phyloP scores from a whole-genome alignment of 2,888 invertebrate genomes.

The Latheticus oryzae region DNA sequence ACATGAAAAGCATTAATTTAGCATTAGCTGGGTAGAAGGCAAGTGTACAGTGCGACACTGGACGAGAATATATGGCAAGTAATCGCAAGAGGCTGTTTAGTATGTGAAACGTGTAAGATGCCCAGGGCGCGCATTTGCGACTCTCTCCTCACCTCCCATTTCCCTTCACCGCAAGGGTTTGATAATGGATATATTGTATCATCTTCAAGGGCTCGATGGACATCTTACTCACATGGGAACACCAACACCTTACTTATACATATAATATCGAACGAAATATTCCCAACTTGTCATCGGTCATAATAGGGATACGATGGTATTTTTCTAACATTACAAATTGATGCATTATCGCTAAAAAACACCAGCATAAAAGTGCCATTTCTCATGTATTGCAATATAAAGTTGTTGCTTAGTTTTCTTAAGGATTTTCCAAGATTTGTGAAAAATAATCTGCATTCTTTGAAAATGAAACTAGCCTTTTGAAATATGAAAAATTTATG shows the following conservation, averaged over 20 bases:
- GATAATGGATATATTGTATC: slow-evolving; percentile 65
- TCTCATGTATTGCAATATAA: no score
- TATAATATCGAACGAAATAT: slow-evolving; percentile 39
- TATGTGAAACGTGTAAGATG: slow-evolving; percentile 65
- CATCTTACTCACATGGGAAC: slow-evolving; percentile 50
- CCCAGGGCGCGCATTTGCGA: slow-evolving; percentile 63
- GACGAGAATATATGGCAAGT: slow-evolving; percentile 63
- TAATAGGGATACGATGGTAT: slow-evolving; percentile 18
- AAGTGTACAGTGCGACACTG: slow-evolving; percentile 40
- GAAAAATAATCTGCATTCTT: no score
- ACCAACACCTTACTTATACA: slow-evolving; percentile 27
- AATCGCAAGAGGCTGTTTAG: slow-evolving; percentile 63
- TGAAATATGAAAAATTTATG: no score
- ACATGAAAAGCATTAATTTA: slow-evolving; percentile 46
- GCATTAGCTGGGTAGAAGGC: slow-evolving; percentile 41
- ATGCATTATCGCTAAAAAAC: slow-evolving; percentile 31
- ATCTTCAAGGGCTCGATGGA: slow-evolving; percentile 58
- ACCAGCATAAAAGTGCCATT: no score
- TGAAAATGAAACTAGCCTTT: no score
- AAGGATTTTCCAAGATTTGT: no score
- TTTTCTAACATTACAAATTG: slow-evolving; percentile 35
- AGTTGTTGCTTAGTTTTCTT: no score
- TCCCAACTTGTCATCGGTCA: slow-evolving; percentile 38
- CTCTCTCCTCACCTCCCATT: slow-evolving; percentile 49
- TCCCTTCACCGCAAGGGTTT: slow-evolving; percentile 54